These are phyloP conservation scores for Alces alces DNA, from an alignment of 2,113 vertebrate genomes.

Conservation along the genomic window DNA sequence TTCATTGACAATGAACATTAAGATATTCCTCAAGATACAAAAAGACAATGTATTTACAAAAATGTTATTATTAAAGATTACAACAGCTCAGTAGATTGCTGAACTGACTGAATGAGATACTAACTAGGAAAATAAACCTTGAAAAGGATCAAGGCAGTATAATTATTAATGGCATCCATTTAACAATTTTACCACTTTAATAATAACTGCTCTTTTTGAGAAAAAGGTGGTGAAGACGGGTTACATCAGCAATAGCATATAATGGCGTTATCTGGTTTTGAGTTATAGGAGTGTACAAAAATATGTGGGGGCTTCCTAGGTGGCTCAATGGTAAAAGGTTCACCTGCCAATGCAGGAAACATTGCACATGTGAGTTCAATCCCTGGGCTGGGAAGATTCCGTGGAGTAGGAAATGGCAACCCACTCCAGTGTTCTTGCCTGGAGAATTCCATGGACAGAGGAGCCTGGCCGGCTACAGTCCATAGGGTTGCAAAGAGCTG, in stretches of 20 bases:
- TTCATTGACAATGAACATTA: not conserved
- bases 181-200: not conserved
- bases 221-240: not conserved
- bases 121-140: not conserved
- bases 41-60: not conserved
- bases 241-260: not conserved
- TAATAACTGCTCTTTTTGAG: not conserved
- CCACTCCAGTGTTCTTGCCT: not conserved
- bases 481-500: not conserved
- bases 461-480: not conserved
- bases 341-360: not conserved
- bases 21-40: not conserved
- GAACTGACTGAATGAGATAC: not conserved
- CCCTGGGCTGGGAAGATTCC: not conserved
- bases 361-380: not conserved
- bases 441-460: not conserved
- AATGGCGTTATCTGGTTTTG: not conserved
- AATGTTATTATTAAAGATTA: not conserved
- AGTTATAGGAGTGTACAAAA: not conserved
- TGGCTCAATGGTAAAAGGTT: not conserved
- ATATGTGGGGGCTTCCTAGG: not conserved
- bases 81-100: not conserved
- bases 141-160: not conserved
- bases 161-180: not conserved
- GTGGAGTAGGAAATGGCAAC: not conserved